A percentile compares a stretch with the other conserved stretches of the same genome.
Evolutionary conservation across 2,113 vertebrate species (phyloP).

Genomic region (Amphiprion ocellaris): DNA sequence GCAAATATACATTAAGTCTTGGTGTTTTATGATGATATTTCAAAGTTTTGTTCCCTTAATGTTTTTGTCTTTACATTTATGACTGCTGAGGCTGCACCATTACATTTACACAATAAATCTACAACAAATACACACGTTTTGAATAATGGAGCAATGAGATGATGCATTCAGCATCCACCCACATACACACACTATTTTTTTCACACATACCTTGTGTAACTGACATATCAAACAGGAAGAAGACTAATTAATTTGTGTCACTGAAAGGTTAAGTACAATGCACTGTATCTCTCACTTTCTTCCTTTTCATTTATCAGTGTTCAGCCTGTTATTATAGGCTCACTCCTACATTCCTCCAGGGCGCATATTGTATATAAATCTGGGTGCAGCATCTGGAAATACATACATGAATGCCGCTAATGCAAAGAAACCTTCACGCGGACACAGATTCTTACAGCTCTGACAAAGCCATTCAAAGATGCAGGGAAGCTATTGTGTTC

Average conservation of each 20-base stretch:
- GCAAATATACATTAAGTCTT: neutral
- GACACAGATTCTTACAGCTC: conserved; percentile 16
- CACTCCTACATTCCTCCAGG: neutral
- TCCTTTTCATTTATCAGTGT: neutral
- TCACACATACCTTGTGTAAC: conserved; percentile 1
- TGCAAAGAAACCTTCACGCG: neutral
- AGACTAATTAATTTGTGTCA: conserved; percentile 11
- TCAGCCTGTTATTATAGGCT: neutral
- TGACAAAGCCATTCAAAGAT: conserved; percentile 22
- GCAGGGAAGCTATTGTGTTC: conserved; percentile 12
- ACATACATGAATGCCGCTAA: neutral
- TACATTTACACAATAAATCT: conserved; percentile 15
- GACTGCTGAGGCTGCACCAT: conserved; percentile 11
- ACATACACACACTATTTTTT: neutral
- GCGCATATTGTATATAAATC: neutral
- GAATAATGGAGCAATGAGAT: conserved; percentile 7
- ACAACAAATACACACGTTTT: neutral
- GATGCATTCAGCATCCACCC: neutral
- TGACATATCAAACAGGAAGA: conserved; percentile 13
- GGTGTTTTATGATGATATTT: conserved; percentile 12
- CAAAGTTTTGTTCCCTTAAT: neutral
- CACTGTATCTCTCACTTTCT: neutral
- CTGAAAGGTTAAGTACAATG: conserved; percentile 10
- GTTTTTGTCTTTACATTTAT: conserved; percentile 14
- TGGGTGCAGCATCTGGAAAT: neutral